Evolutionary conservation across 2,888 invertebrate species (phyloP), one percentile per base, ranked within the genome.

Genomic region (Anoplius nigerrimus): DNA sequence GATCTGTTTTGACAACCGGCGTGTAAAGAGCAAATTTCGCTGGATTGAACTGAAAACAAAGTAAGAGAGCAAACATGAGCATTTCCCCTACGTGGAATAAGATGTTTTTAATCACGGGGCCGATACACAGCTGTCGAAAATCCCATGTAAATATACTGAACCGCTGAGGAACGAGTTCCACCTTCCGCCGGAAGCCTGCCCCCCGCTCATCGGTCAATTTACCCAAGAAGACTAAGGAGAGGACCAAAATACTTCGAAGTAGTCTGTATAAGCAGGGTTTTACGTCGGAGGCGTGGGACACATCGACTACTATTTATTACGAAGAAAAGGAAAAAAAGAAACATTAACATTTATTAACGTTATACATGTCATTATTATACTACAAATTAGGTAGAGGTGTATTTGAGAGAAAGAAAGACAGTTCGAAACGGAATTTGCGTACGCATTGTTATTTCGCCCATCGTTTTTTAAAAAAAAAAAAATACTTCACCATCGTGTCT

Each of bases 261-360:
- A 76, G 34, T 34, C 71, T 68, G 53, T 68, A 56, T 6, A 34
- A n/a, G 34, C 34, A 59, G 53, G 62, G 55, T 46, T n/a, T 27
- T 52, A 46, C 64, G 70, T 53, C 27, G 52, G 63, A 72, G 57
- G 34, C 34, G 63, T 46, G 55, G 24, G 72, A 69, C 46, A 64
- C 57, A 60, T 56, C 57, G 42, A 75, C 72, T 63, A 67, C 62
- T 81, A 81, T 82, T 83, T 84, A 81, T 82, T 80, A 78, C 67
- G 68, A 75, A 58, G 53, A 64, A 62, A 67, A 70, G 54, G 66
- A 79, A 69, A 79, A 82, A 83, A 85, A 84, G 82, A 82, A 83
- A 85, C 81, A 85, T 84, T 82, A 84, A 86, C 83, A 85, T 87
- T 87, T 84, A 86, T 87, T 86, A 86, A 82, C 76, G 79, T 82